Base-by-base conservation (phyloP, 1,140 invertebrate genomes). In the Temnothorax curvispinosus region DNA sequence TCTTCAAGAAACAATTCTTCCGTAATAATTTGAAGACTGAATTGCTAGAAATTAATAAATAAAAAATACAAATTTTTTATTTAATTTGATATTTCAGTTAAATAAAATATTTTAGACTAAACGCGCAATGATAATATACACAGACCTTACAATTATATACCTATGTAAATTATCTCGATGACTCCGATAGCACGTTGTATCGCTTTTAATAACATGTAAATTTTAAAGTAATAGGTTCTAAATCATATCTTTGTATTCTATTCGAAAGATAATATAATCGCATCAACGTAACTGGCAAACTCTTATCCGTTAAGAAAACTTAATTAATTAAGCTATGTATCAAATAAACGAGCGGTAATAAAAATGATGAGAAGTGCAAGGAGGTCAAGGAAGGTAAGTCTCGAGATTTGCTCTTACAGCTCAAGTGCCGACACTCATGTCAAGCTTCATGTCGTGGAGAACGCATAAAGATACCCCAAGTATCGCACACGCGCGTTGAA, bases 391-490 rank as follows among this genome's bases (percentile, higher is more conserved):
- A 82, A 82, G 78, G 44, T 81, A 71, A 72, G 52, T 27, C 52
- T 74, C 27, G 18, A 82, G 67, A 74, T 82, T 81, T 44, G 52
- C 52, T 72, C 67, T 82, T 82, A 82, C 13, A 7, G 3, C 15
- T 82, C 80, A 74, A 82, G 80, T 74, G 13, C 80, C 52, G 56
- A 82, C 52, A 82, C 80, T 82, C 41, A 41, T 82, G 52, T 82
- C 52, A 74, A 82, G 54, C 52, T 82, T 58, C 67, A 35, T 74
- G 67, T 58, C 32, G 21, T 54, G 47, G 60, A 80, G 77, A 54
- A 80, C 6, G 35, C 9, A 58, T 58, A 82, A 35, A 74, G 67
- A 82, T 74, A 74, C 7, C 18, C 27, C 18, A 56, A 74, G 67
- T 58, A 58, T 47, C 54, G 18, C 21, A 58, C 38, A 71, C 38